Evolutionary conservation across 2,888 invertebrate genomes (phyloP), one percentile per base, ranked within the genome.

Genomic region (Lasioglossum villosulum): DNA sequence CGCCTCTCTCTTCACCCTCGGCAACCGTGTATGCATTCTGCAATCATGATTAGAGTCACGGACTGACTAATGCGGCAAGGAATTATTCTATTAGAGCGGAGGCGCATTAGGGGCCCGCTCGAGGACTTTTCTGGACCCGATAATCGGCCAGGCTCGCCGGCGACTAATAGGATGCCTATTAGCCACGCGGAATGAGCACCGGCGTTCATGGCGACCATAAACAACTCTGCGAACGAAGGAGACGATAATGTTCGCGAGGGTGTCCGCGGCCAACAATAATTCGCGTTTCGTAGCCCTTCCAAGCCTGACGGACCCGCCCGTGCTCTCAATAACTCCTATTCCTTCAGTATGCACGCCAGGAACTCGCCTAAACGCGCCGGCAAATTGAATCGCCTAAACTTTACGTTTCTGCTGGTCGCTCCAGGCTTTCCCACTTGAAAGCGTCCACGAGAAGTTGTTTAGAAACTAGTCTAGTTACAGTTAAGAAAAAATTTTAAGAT

Each of bases 11-110:
- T 68, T 68, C 76, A 66, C 59, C 73, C 75, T 68, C 73, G 72
- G 27, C 70, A 72, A 75, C 84, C 72, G 84, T 68, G 37, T 81
- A 86, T 87, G 86, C 84, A 84, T 87, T 88, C 90, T 84, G 90
- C 88, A 89, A 90, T 90, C 90, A 82, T 86, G 90, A 90, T 89
- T 89, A 88, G 83, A 88, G 86, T 68, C 87, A 78, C 78, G 84
- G 87, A 71, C 90, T 89, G 90, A 89, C 90, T 90, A 90, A 88
- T 90, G 90, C 88, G 80, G 74, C 86, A 78, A 78, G 86, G 90
- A 90, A 90, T 90, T 90, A 90, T 90, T 90, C 90, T 90, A 90
- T 90, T 88, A 90, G 88, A 88, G 87, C 83, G 90, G 66, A 88
- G 86, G 78, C 84, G 82, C 86, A 90, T 90, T 90, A 88, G 87